These are phyloP conservation scores for Thumatha senex DNA, from an alignment of 2,888 invertebrate species.

Conservation along the genomic window DNA sequence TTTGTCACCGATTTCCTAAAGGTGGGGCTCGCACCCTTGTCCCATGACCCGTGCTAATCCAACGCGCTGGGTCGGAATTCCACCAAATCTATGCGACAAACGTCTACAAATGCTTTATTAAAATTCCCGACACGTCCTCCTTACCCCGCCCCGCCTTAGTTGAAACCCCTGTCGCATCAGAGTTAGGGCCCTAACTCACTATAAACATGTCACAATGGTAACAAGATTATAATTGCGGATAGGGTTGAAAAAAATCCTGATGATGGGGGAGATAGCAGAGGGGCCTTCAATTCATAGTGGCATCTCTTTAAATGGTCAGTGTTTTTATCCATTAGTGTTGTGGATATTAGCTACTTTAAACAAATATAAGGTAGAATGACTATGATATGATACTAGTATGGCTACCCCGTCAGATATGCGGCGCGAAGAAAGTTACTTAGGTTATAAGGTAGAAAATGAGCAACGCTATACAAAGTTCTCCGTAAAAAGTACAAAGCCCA, in stretches of 20 bases:
- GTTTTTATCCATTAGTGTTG: too few relatives aligned
- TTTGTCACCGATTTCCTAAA: background rate
- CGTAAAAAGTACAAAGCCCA: too few relatives aligned
- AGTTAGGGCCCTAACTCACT: background rate
- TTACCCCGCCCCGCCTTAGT: background rate
- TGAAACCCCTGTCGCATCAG: background rate
- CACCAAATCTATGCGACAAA: constrained; percentile 29
- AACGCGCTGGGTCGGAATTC: background rate
- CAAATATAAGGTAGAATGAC: too few relatives aligned
- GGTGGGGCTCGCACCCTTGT: background rate
- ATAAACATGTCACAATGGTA: background rate
- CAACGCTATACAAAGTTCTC: too few relatives aligned
- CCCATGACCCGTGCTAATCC: constrained; percentile 9
- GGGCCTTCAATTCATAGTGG: too few relatives aligned
- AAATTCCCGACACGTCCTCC: constrained; percentile 33
- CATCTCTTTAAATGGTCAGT: too few relatives aligned
- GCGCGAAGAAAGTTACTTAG: too few relatives aligned
- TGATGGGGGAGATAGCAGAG: background rate
- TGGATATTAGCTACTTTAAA: too few relatives aligned
- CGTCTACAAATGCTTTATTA: constrained; percentile 33
- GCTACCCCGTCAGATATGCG: too few relatives aligned
- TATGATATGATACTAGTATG: too few relatives aligned
- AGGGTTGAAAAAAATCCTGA: background rate
- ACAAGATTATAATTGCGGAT: background rate
- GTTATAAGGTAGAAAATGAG: too few relatives aligned